Conservation (phyloP, 1,140 invertebrate genomes). For the Atta colombica region DNA sequence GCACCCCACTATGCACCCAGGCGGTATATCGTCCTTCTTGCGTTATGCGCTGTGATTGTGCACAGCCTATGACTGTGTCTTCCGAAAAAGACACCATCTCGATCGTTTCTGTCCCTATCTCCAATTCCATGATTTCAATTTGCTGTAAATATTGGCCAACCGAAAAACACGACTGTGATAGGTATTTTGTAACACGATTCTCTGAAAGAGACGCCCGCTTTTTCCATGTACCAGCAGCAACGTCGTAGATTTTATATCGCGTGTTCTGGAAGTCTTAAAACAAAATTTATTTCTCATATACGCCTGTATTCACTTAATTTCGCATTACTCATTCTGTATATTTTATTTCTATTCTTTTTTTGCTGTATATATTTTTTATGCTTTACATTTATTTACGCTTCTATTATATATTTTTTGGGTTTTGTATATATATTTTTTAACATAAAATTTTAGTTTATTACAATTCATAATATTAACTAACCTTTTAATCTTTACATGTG, state of each 20-base stretch:
- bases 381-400: no score
- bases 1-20: conserved; percentile 66
- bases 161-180: conserved; percentile 19
- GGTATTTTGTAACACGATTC: conserved; percentile 34
- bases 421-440: no score
- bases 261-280: not conserved
- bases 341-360: not conserved
- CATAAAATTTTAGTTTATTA: no score
- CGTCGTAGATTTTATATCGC: conserved; percentile 12
- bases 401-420: not conserved
- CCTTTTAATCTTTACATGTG: no score
- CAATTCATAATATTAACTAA: no score
- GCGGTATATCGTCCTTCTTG: conserved; percentile 54
- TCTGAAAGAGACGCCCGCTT: conserved; percentile 8
- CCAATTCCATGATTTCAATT: conserved; percentile 17
- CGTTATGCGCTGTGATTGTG: conserved; percentile 56
- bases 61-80: conserved; percentile 23
- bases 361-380: not conserved
- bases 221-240: conserved; percentile 1
- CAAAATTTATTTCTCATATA: not conserved
- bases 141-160: conserved; percentile 25
- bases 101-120: conserved; percentile 17
- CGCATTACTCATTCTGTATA: not conserved
- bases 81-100: conserved; percentile 22
- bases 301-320: not conserved